Conservation (phyloP, 2,888 invertebrate genomes). For the Torymus tubicola region DNA sequence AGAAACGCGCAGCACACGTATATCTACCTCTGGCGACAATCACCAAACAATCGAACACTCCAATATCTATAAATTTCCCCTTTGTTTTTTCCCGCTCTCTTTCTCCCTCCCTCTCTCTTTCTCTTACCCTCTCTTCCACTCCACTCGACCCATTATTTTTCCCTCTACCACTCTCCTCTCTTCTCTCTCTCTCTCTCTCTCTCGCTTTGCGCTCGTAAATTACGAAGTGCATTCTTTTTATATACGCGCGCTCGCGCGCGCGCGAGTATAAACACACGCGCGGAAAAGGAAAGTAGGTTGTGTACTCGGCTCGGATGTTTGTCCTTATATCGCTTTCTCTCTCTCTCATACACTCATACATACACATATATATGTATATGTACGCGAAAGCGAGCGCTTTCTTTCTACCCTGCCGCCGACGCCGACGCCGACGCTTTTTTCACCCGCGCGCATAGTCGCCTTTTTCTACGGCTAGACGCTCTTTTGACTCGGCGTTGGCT, state of each 20-base stretch:
- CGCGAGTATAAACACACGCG: conserved; percentile 20
- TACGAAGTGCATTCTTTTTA: conserved; percentile 52
- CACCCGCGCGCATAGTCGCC: not conserved
- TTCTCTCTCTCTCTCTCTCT: not conserved
- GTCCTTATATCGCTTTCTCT: conserved; percentile 47
- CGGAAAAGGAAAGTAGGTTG: conserved; percentile 61
- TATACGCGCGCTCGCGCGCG: conserved; percentile 8
- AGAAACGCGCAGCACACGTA: no score
- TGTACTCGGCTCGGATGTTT: conserved; percentile 60
- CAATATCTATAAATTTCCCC: conserved; percentile 43
- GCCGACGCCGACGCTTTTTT: not conserved
- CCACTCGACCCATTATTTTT: conserved; percentile 37
- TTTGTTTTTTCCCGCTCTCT: conserved; percentile 19
- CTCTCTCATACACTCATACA: not conserved
- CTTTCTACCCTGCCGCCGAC: conserved; percentile 7
- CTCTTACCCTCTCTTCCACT: not conserved
- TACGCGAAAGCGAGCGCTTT: not conserved
- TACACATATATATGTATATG: not conserved
- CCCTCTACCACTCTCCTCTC: not conserved
- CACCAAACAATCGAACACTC: conserved; percentile 46
- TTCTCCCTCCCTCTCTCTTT: no score
- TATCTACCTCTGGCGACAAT: conserved; percentile 14
- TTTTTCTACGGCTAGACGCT: not conserved
- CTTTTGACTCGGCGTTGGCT: not conserved
- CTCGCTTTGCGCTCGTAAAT: conserved; percentile 37